Conservation (phyloP, 2,888 invertebrate species). For the Mycalesis mineus region DNA sequence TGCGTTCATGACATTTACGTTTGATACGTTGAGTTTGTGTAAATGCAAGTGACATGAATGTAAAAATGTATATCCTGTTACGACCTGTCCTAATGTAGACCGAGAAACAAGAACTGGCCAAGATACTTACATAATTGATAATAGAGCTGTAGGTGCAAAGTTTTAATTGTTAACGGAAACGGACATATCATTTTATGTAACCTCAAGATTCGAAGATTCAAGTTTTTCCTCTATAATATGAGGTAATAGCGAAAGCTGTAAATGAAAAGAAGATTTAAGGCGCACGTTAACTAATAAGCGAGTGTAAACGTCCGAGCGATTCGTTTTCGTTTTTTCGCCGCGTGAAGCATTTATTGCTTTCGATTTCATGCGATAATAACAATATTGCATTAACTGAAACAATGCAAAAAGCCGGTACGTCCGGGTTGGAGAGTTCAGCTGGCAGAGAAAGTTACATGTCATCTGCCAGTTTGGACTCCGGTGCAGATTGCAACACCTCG, state of each 20-base stretch:
- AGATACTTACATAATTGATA: slow-evolving; percentile 22
- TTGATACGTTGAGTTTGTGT: slow-evolving; percentile 5
- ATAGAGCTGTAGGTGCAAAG: slow-evolving; percentile 19
- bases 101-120: slow-evolving; percentile 22
- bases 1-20: slow-evolving; percentile 5
- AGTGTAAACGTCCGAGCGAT: slow-evolving; percentile 43
- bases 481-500: slow-evolving; percentile 53
- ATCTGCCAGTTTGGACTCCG: slow-evolving; percentile 46
- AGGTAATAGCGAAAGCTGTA: slow-evolving; percentile 14
- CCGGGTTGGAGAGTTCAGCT: slow-evolving; percentile 55
- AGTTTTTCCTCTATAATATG: slow-evolving; percentile 5
- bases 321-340: slow-evolving; percentile 61
- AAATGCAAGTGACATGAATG: slow-evolving; percentile 24
- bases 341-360: slow-evolving; percentile 53
- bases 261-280: slow-evolving; percentile 11
- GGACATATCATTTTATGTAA: slow-evolving; percentile 11
- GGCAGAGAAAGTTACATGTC: slow-evolving; percentile 65
- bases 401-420: slow-evolving; percentile 57
- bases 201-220: background rate
- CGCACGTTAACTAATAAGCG: slow-evolving; percentile 26
- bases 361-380: slow-evolving; percentile 63
- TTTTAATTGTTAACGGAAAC: slow-evolving; percentile 31
- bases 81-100: slow-evolving; percentile 28
- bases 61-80: slow-evolving; percentile 27
- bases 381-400: slow-evolving; percentile 66